Evolutionary conservation across 2,113 vertebrate genomes (phyloP).

Genomic region (Thomomys bottae): DNA sequence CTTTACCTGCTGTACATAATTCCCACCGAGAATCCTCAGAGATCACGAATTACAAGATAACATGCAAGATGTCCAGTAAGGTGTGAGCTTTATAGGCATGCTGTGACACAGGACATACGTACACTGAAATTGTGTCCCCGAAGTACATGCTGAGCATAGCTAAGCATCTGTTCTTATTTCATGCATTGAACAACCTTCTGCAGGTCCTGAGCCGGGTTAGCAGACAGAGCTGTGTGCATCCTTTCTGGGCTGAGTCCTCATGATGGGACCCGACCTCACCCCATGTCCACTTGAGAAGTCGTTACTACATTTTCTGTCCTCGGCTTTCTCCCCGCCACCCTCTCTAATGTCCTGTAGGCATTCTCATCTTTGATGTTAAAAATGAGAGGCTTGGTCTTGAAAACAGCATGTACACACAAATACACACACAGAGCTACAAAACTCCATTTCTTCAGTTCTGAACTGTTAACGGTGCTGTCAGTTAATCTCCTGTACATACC

Average conservation of each 20-base stretch:
- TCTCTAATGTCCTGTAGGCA: background rate
- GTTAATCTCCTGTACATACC: background rate
- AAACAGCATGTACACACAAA: background rate
- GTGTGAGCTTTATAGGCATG: constrained; percentile 3
- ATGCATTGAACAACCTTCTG: background rate
- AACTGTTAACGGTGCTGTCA: background rate
- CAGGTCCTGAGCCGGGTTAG: background rate
- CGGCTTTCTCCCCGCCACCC: background rate
- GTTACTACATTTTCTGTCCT: background rate
- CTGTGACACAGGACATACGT: background rate
- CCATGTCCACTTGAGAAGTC: background rate
- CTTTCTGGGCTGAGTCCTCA: background rate
- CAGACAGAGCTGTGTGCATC: background rate
- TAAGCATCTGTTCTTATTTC: constrained; percentile 20
- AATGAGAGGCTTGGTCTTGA: background rate
- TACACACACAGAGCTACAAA: background rate
- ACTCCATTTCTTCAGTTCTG: background rate
- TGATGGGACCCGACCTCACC: too few species aligned
- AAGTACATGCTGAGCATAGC: background rate
- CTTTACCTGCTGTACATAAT: background rate
- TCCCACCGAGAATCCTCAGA: background rate
- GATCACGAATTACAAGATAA: background rate
- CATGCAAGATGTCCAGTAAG: background rate
- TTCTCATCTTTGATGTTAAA: background rate
- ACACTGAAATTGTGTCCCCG: background rate